A percentile compares a stretch with the other conserved stretches of the same genome.
phyloP scores from a whole-genome alignment of 2,888 invertebrate species.

The Halictus ligatus region DNA sequence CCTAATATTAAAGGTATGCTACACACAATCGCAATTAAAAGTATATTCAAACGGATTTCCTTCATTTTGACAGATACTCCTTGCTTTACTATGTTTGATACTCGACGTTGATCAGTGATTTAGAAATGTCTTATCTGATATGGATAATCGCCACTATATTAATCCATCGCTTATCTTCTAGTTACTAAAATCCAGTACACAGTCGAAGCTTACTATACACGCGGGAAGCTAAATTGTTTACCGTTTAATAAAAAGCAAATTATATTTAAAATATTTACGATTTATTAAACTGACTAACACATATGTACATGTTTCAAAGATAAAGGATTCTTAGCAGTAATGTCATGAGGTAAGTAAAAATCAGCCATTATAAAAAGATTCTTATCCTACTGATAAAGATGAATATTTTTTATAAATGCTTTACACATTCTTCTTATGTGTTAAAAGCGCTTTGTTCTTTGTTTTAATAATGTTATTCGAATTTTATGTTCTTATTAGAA shows the following conservation, averaged over 20 bases:
- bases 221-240: neutral
- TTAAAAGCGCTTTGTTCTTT: conserved; percentile 47
- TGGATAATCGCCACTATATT: conserved; percentile 10
- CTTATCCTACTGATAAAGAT: conserved; percentile 46
- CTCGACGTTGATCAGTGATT: neutral
- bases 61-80: conserved; percentile 37
- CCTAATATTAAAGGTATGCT: conserved; percentile 20
- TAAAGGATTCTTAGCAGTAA: conserved; percentile 40
- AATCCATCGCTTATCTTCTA: conserved; percentile 24
- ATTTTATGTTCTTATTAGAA: conserved; percentile 87
- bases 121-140: conserved; percentile 60
- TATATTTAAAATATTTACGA: conserved; percentile 36
- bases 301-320: conserved; percentile 54
- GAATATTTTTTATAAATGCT: conserved; percentile 57
- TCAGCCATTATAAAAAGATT: conserved; percentile 54
- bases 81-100: neutral
- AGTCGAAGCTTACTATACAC: neutral
- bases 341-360: conserved; percentile 52
- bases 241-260: neutral
- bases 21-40: conserved; percentile 26
- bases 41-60: neutral
- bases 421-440: conserved; percentile 46
- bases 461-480: conserved; percentile 50
- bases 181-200: neutral
- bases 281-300: conserved; percentile 42